Percentiles rank a stretch among this genome's conserved stretches.
phyloP scores from a whole-genome alignment of 2,888 invertebrate genomes.

The Plagodis pulveraria region DNA sequence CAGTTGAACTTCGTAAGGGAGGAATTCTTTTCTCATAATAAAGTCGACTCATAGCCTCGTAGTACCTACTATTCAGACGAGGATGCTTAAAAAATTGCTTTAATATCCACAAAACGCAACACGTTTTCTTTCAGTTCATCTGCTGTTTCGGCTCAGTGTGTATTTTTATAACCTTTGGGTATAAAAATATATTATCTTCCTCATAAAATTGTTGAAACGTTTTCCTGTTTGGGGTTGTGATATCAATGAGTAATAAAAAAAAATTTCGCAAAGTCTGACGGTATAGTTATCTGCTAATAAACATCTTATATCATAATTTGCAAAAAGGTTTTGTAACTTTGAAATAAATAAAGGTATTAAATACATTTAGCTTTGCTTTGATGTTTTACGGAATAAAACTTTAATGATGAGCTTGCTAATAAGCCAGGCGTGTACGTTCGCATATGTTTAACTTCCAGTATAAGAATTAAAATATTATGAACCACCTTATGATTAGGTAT shows the following conservation, averaged over 20 bases:
- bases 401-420: too few relatives aligned
- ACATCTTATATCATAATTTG: constrained; percentile 1
- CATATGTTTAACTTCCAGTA: too few relatives aligned
- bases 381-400: too few relatives aligned
- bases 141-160: constrained; percentile 27
- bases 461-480: too few relatives aligned
- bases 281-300: constrained; percentile 4
- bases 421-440: too few relatives aligned
- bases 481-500: too few relatives aligned
- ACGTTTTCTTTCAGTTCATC: constrained; percentile 38
- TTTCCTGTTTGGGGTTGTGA: constrained; percentile 23
- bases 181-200: constrained; percentile 37
- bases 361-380: too few relatives aligned
- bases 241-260: constrained; percentile 22
- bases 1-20: constrained; percentile 24
- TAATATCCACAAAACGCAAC: constrained; percentile 32
- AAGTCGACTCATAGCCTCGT: constrained; percentile 31
- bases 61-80: constrained; percentile 30
- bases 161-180: constrained; percentile 29
- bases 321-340: neutral
- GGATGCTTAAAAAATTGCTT: constrained; percentile 20
- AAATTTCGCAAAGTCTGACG: constrained; percentile 16
- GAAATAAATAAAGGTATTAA: too few relatives aligned
- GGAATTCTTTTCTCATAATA: constrained; percentile 32
- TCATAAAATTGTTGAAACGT: constrained; percentile 33